Evolutionary conservation across 1,140 invertebrate species (phyloP).

Genomic region (Leptinotarsa undecemlineata): DNA sequence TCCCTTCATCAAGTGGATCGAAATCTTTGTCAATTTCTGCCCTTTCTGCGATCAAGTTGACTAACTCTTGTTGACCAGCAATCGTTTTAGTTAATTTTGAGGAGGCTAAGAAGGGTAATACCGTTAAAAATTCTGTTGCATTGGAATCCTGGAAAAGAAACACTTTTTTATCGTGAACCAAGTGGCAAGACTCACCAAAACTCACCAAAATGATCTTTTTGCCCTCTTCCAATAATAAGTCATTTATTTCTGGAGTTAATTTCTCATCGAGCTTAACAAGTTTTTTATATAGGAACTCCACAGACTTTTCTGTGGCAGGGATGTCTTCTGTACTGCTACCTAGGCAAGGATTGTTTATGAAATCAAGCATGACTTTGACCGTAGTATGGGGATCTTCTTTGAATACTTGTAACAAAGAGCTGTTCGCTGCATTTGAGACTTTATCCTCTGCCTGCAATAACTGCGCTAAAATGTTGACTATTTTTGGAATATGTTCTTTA

Average conservation of each 20-base stretch:
- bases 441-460: conserved; percentile 84
- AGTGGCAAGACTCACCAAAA: not conserved
- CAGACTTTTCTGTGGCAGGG: conserved; percentile 77
- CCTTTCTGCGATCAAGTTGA: conserved; percentile 82
- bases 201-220: conserved; percentile 83
- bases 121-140: conserved; percentile 85
- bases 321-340: conserved; percentile 75
- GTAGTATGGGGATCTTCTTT: conserved; percentile 69
- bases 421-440: conserved; percentile 80
- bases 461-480: conserved; percentile 91
- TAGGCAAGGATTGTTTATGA: conserved; percentile 68
- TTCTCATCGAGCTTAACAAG: conserved; percentile 75
- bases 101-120: conserved; percentile 83
- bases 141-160: conserved; percentile 40
- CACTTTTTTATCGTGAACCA: too few species aligned
- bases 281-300: conserved; percentile 86
- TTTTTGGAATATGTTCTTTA: conserved; percentile 80
- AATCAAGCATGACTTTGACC: conserved; percentile 77
- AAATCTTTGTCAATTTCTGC: conserved; percentile 77
- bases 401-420: conserved; percentile 64
- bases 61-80: conserved; percentile 81
- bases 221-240: conserved; percentile 80
- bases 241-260: conserved; percentile 85
- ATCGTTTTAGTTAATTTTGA: conserved; percentile 80
- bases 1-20: conserved; percentile 77